phyloP scores from a whole-genome alignment of 2,113 vertebrate genomes.

The Plectropomus leopardus region DNA sequence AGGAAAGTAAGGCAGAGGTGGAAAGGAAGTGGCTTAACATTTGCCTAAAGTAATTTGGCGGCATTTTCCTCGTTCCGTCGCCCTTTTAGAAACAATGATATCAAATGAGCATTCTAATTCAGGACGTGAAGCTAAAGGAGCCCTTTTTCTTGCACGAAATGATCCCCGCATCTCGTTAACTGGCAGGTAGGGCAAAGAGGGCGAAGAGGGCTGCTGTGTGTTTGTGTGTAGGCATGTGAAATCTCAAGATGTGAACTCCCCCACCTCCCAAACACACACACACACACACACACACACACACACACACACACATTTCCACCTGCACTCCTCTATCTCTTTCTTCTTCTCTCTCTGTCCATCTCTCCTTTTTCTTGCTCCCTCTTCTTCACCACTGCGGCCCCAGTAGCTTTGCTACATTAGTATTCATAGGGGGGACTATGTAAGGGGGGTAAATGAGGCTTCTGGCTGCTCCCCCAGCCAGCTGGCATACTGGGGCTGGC shows the following conservation, averaged over 20 bases:
- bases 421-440: constrained; percentile 72
- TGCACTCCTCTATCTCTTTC: constrained; percentile 19
- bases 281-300: background rate
- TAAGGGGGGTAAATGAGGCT: constrained; percentile 59
- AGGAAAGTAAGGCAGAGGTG: constrained; percentile 21
- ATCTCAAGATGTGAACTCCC: constrained; percentile 19
- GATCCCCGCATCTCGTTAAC: constrained; percentile 38
- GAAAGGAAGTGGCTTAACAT: constrained; percentile 6
- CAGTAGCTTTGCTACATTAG: constrained; percentile 56
- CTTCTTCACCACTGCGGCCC: constrained; percentile 48
- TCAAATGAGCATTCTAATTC: constrained; percentile 39
- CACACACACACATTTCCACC: constrained; percentile 15
- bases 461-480: constrained; percentile 68
- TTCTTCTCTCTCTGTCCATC: constrained; percentile 27
- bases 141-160: constrained; percentile 15
- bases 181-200: constrained; percentile 24
- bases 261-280: background rate
- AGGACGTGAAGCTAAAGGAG: constrained; percentile 10
- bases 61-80: background rate
- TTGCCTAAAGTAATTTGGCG: constrained; percentile 31
- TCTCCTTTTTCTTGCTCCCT: constrained; percentile 41
- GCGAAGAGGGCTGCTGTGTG: constrained; percentile 23
- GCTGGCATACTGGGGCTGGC: constrained; percentile 67
- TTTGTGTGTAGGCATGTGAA: constrained; percentile 45
- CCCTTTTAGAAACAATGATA: constrained; percentile 17